Base-by-base conservation (phyloP, 2,113 vertebrate species). In the Siphamia tubifer region DNA sequence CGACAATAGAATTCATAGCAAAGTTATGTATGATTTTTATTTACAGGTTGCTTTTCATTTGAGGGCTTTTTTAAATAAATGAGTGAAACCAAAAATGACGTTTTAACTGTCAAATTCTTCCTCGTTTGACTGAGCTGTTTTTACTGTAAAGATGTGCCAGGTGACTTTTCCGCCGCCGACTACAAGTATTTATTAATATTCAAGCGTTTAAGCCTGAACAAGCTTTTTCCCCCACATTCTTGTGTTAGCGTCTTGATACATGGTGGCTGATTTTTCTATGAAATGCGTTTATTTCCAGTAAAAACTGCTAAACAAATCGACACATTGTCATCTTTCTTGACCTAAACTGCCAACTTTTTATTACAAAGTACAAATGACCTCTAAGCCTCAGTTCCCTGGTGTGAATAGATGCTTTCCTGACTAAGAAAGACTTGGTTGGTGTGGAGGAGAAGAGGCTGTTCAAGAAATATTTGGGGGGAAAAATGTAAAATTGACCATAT, bases 61-160 rank as follows among this genome's bases (percentile, higher is more conserved):
- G 64, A 87, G 83, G 60, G 71, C 49, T 80, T 92, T 91, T 92
- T 89, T 48, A 48, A 84, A 89, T 91, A 92, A 92, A 93, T 69
- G 62, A 61, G 77, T 86, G 30, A 83, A 82, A 91, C 52, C 66
- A 74, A 79, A 75, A 58, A 54, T 60, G 12, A 27, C 68, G 38
- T 43, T 82, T 80, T 89, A 80, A 75, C 85, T 88, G 81, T 88
- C 67, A 70, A 52, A 61, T 86, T 77, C 28, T 85, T 88, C 70
- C 8, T 70, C 44, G 43, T 45, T 27, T 55, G 31, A 52, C 12
- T 56, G 62, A 39, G 39, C 16, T 20, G n/a, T 66, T 32, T 48
- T 13, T n/a, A 45, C 38, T 21, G 20, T 12, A 32, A 11, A 35
- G 16, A 42, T 17, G 36, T 44, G 42, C 4, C 13, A 16, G 25